phyloP scores from a whole-genome alignment of 2,888 invertebrate species.

The Bombylius major region DNA sequence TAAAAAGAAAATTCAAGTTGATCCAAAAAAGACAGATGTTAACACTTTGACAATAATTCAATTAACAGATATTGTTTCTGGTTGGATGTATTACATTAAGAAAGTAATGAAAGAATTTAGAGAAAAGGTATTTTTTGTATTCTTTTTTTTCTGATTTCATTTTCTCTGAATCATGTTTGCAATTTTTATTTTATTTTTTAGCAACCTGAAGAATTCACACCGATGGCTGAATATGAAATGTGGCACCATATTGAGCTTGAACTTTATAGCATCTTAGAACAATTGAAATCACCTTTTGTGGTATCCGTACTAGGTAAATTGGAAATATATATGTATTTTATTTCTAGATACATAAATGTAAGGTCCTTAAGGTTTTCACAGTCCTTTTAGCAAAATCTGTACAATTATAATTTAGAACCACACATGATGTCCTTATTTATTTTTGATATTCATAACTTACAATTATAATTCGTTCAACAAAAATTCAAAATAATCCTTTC shows the following conservation, averaged over 20 bases:
- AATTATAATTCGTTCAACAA: too few species aligned
- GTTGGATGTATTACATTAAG: constrained; percentile 41
- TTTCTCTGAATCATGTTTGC: neutral
- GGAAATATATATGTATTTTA: neutral
- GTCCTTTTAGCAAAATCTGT: too few species aligned
- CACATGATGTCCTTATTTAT: too few species aligned
- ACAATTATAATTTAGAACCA: too few species aligned
- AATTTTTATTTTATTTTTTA: constrained; percentile 17
- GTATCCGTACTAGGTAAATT: constrained; percentile 22
- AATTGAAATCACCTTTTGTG: constrained; percentile 55
- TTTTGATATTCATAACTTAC: too few species aligned
- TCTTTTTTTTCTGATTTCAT: neutral
- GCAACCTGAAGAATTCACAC: constrained; percentile 57
- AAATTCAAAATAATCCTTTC: too few species aligned
- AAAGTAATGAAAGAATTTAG: constrained; percentile 29
- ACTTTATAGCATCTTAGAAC: constrained; percentile 65
- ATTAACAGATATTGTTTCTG: constrained; percentile 40
- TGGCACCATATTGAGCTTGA: constrained; percentile 74
- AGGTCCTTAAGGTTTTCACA: too few species aligned
- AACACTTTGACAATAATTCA: constrained; percentile 33
- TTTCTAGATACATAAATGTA: too few species aligned
- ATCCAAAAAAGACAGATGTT: constrained; percentile 25
- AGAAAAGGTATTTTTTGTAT: constrained; percentile 20
- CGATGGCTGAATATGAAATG: constrained; percentile 72
- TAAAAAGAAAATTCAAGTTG: constrained; percentile 28